A percentile compares a stretch with the other conserved stretches of the same genome.
These are phyloP conservation scores for Gymnothorax javanicus DNA, from an alignment of 2,797 vertebrate species.

Conservation along the genomic window DNA sequence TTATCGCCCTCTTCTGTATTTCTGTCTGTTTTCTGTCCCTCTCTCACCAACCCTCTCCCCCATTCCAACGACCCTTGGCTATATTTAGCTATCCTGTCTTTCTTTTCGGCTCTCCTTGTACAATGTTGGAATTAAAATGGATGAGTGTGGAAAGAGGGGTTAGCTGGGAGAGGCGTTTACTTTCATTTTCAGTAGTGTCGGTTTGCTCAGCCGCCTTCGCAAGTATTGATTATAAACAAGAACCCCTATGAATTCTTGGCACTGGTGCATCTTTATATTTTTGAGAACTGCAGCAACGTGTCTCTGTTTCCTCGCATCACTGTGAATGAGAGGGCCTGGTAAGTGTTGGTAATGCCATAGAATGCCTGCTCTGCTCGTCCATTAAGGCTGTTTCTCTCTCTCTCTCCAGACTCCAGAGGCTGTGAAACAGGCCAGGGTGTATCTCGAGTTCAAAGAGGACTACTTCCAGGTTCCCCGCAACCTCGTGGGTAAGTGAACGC, in stretches of 20 bases:
- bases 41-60: not conserved
- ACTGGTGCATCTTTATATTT: not conserved
- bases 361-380: no score
- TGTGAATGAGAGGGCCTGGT: not conserved
- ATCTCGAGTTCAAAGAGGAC: constrained; percentile 90
- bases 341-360: no score
- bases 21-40: not conserved
- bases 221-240: not conserved
- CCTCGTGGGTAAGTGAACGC: constrained; percentile 84
- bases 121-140: not conserved
- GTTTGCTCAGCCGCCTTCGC: not conserved
- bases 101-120: not conserved
- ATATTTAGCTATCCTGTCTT: no score
- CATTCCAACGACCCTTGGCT: not conserved
- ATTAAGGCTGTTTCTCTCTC: not conserved
- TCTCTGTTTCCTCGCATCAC: not conserved
- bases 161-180: no score
- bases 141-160: not conserved
- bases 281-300: not conserved
- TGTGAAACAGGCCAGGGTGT: constrained; percentile 87
- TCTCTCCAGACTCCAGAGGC: constrained; percentile 81
- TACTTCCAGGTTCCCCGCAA: constrained; percentile 88
- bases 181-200: not conserved
- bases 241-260: not conserved
- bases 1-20: not conserved